A percentile compares a stretch with the other conserved stretches of the same genome.
Evolutionary conservation across 2,113 vertebrate species (phyloP).

Genomic region (Merops nubicus): DNA sequence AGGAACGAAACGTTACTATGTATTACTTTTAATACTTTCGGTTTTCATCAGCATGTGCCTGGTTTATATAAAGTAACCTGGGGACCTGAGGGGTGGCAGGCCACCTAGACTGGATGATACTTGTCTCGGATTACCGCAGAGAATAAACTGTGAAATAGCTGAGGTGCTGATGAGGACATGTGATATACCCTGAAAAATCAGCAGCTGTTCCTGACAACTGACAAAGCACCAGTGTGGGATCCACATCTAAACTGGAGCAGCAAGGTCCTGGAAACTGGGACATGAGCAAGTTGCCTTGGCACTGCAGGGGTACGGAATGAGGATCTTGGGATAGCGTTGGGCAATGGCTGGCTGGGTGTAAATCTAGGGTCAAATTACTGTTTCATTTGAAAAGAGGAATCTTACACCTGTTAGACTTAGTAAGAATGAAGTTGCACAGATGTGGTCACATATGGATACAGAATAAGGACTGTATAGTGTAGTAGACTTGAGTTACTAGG

Average conservation of each 20-base stretch:
- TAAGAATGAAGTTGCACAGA: not conserved
- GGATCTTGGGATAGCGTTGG: accelerated
- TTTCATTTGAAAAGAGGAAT: not conserved
- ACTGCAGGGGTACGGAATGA: not conserved
- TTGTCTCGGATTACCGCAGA: not conserved
- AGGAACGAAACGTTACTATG: not conserved
- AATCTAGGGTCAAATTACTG: not conserved
- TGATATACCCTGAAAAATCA: conserved; percentile 29
- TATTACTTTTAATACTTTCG: not conserved
- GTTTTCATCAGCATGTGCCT: not conserved
- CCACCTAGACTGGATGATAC: conserved; percentile 13
- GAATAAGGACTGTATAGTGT: not conserved
- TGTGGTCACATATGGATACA: accelerated
- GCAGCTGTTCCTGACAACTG: conserved; percentile 26
- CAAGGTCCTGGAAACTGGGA: not conserved
- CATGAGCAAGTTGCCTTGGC: not conserved
- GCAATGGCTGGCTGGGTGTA: accelerated
- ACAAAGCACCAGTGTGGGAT: not conserved
- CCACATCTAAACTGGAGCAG: not conserved
- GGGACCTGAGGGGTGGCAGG: not conserved
- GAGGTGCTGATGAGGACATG: not conserved
- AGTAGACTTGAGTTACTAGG: not conserved
- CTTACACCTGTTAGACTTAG: not conserved
- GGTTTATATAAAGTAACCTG: not conserved
- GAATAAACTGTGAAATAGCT: conserved; percentile 47